Base-by-base conservation (phyloP, 2,888 invertebrate species). In the Ormyrus labotus region DNA sequence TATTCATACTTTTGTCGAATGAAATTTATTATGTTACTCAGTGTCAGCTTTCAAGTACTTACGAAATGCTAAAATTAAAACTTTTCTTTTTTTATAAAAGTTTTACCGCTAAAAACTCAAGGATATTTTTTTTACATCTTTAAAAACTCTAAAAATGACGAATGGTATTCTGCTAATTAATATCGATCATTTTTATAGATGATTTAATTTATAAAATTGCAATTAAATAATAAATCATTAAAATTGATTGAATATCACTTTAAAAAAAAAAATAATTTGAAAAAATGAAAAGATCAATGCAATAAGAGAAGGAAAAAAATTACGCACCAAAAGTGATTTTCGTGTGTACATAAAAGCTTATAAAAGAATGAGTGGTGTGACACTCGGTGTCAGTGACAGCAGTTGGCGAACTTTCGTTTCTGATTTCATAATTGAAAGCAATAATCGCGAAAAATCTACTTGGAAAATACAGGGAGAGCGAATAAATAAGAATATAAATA, bases 241-340 rank as follows among this genome's bases (percentile, higher is more conserved):
- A 55, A 55, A 53, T 55, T 19, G 45, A 55, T 45, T 45, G 68
- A 68, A 45, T 55, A 55, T 68, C n/a, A n/a, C 48, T 9, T n/a
- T 48, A 11, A 60, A 19, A 19, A 10, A 60, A 2, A 60, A 6
- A 50, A 65, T 50, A 19, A 48, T 13, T 11, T 45, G 10, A 4
- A 63, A 63, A 47, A 47, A 47, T 7, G n/a, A 13, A 57, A 57
- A 69, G 13, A 55, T 69, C 11, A 55, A 63, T 73, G 67, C 60
- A 75, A 65, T 58, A 75, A 75, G 10, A 70, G 11, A 53, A 51
- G 34, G 11, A 72, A 69, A 55, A 5, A 61, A 69, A 76, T 57
- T 48, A 78, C 77, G 60, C 71, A 71, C 70, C 71, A 70, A 70
- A 71, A 78, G 78, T 71, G 71, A 78, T 71, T 78, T 78, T 51